Percentiles rank a stretch among this genome's conserved stretches.
Evolutionary conservation across 2,113 vertebrate genomes (phyloP).

Genomic region (Takifugu bimaculatus): DNA sequence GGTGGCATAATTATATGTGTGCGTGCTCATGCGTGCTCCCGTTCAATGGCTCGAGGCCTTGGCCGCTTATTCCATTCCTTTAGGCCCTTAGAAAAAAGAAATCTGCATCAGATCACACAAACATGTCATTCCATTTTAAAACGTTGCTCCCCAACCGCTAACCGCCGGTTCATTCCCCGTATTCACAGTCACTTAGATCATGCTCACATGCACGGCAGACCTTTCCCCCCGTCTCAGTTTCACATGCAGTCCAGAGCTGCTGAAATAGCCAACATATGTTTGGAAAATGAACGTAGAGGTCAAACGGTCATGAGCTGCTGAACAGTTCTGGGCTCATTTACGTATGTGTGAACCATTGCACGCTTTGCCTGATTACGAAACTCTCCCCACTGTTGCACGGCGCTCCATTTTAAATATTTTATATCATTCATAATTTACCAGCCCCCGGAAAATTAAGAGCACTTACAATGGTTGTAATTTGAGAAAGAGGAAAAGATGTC

Average conservation of each 20-base stretch:
- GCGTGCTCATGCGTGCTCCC: constrained; percentile 12
- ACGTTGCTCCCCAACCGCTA: constrained; percentile 50
- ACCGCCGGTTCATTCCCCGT: constrained; percentile 41
- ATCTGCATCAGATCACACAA: constrained; percentile 67
- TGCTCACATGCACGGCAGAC: constrained; percentile 57
- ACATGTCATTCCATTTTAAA: constrained; percentile 62
- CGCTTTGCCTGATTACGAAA: constrained; percentile 58
- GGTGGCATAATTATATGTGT: constrained; percentile 31
- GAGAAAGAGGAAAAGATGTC: constrained; percentile 47
- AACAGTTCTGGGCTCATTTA: constrained; percentile 58
- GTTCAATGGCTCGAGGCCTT: constrained; percentile 41
- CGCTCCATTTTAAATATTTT: constrained; percentile 57
- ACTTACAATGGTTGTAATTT: constrained; percentile 53
- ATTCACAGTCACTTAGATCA: constrained; percentile 67
- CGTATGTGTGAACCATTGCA: constrained; percentile 50
- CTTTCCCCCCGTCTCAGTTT: constrained; percentile 63
- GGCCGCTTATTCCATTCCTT: constrained; percentile 27
- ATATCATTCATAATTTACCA: constrained; percentile 65
- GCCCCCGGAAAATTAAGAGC: constrained; percentile 48
- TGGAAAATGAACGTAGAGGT: constrained; percentile 68
- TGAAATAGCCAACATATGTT: constrained; percentile 75
- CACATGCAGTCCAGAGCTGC: constrained; percentile 57
- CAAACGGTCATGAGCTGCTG: constrained; percentile 46
- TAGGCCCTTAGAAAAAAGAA: constrained; percentile 28
- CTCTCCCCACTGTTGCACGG: constrained; percentile 43